These are phyloP conservation scores for Eublepharis macularius DNA, from an alignment of 2,113 vertebrate genomes.

Conservation along the genomic window DNA sequence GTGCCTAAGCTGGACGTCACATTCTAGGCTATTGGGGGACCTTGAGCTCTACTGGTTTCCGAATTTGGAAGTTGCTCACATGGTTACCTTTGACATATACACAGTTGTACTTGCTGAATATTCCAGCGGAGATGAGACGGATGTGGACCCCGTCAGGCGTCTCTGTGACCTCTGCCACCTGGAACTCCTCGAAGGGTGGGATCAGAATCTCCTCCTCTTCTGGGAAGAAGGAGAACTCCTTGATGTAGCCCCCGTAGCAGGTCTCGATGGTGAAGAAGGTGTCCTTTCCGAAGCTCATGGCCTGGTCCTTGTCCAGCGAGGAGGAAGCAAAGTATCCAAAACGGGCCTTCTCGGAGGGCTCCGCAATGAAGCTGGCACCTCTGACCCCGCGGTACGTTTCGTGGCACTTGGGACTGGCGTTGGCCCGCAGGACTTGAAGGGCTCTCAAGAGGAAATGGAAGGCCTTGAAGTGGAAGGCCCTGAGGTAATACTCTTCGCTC, in stretches of 20 bases:
- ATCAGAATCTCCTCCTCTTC: conserved; percentile 72
- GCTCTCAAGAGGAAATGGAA: conserved; percentile 73
- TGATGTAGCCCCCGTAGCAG: conserved; percentile 65
- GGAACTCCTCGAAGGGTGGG: conserved; percentile 62
- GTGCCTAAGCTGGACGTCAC: neutral
- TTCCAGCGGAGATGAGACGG: conserved; percentile 31
- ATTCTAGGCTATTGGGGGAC: too few relatives aligned
- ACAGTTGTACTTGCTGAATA: conserved; percentile 63
- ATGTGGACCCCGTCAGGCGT: neutral
- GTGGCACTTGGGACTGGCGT: conserved; percentile 17
- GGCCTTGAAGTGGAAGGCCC: conserved; percentile 48
- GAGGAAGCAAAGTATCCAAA: conserved; percentile 62
- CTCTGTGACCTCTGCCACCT: neutral
- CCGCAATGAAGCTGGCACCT: conserved; percentile 38
- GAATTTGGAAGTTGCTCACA: rapidly evolving
- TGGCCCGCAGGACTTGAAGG: conserved; percentile 27
- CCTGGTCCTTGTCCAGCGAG: neutral
- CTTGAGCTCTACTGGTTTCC: neutral
- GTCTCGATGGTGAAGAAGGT: conserved; percentile 69
- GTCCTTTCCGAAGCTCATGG: conserved; percentile 57
- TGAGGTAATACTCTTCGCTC: conserved; percentile 53
- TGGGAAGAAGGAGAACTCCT: conserved; percentile 70
- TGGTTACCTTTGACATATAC: conserved; percentile 64
- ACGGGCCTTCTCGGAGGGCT: neutral
- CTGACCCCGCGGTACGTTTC: conserved; percentile 52